These are phyloP conservation scores for Euphydryas editha DNA, from an alignment of 2,888 invertebrate genomes.

Conservation along the genomic window DNA sequence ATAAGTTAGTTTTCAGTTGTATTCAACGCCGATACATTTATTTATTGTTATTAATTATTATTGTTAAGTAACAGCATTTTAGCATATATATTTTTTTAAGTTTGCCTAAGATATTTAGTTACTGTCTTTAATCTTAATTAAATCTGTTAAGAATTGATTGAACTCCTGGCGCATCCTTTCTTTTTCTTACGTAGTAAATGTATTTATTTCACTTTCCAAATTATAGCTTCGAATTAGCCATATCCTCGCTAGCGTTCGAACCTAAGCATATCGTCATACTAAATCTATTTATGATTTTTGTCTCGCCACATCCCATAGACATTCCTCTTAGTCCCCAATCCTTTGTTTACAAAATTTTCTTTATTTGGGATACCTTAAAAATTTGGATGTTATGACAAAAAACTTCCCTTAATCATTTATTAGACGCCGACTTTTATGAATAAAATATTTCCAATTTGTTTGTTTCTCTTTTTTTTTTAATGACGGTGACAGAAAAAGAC, in stretches of 20 bases:
- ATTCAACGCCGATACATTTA: too few species aligned
- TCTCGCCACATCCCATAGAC: conserved; percentile 48
- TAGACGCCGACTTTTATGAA: conserved; percentile 52
- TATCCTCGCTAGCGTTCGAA: conserved; percentile 24
- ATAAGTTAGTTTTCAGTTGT: too few species aligned
- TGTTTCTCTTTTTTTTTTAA: conserved; percentile 25
- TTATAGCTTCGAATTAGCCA: conserved; percentile 14
- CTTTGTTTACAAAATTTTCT: conserved; percentile 61
- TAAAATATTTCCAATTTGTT: conserved; percentile 46
- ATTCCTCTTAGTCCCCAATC: conserved; percentile 51
- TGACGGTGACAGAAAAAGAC: neutral
- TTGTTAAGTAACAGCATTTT: neutral
- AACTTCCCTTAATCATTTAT: conserved; percentile 57
- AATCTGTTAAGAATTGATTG: too few species aligned
- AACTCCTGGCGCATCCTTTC: too few species aligned
- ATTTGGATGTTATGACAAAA: conserved; percentile 59
- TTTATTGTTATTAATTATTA: neutral
- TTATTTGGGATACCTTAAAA: conserved; percentile 59
- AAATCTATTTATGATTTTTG: conserved; percentile 43
- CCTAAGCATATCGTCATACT: conserved; percentile 50
- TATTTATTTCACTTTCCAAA: neutral
- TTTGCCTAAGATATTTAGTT: too few species aligned
- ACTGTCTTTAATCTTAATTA: too few species aligned
- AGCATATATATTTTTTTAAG: too few species aligned
- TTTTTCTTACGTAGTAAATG: neutral